Evolutionary conservation across 1,140 invertebrate species (phyloP).

Genomic region (Euwallacea similis): DNA sequence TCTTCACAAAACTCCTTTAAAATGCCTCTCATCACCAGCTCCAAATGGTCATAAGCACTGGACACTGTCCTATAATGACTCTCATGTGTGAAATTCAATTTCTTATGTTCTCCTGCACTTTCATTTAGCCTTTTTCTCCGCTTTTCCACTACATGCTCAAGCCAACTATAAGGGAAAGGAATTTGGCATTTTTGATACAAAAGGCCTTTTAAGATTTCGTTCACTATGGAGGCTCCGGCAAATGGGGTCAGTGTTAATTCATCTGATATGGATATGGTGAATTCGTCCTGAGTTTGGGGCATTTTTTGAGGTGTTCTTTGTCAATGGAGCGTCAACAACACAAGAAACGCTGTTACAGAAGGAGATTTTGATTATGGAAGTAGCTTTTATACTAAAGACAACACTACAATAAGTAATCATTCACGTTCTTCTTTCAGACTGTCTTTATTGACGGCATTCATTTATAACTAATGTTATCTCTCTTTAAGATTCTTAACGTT

Average conservation of each 20-base stretch:
- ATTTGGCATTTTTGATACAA: constrained; percentile 45
- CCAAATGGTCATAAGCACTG: constrained; percentile 36
- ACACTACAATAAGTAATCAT: no score
- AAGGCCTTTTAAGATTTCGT: constrained; percentile 43
- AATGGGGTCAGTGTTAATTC: constrained; percentile 40
- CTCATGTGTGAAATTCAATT: constrained; percentile 35
- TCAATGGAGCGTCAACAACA: neutral
- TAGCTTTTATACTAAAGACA: no score
- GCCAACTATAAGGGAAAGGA: constrained; percentile 41
- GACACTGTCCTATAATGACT: constrained; percentile 41
- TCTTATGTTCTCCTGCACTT: neutral
- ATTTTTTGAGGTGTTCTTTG: neutral
- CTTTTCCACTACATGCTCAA: constrained; percentile 40
- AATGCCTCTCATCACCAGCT: constrained; percentile 38
- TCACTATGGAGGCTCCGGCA: constrained; percentile 39
- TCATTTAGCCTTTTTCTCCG: constrained; percentile 33
- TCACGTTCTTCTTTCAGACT: no score
- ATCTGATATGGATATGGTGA: neutral
- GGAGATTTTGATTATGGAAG: no score
- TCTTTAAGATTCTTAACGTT: no score
- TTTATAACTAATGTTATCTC: no score
- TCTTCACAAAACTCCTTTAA: constrained; percentile 33
- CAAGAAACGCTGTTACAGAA: no score
- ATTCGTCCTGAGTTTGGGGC: constrained; percentile 5
- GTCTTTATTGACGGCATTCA: no score